Conservation (phyloP, 2,888 invertebrate genomes). For the Leucozona laternaria region DNA sequence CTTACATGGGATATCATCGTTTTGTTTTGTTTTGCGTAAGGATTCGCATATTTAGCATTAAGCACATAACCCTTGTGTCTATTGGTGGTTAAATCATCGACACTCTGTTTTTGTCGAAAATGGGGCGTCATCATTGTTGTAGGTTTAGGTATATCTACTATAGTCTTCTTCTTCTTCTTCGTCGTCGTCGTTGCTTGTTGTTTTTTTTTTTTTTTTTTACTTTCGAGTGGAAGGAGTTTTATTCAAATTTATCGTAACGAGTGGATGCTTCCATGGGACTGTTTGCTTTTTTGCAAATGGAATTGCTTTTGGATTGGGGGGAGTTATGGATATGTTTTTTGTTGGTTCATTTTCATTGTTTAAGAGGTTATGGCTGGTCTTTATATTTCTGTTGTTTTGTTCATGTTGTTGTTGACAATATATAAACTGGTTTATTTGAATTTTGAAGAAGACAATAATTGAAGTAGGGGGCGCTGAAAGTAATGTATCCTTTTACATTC, state of each 20-base stretch:
- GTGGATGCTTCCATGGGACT: slow-evolving; percentile 49
- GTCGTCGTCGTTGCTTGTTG: not conserved
- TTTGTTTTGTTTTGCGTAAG: slow-evolving; percentile 72
- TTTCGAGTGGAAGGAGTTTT: slow-evolving; percentile 30
- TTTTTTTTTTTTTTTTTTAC: not conserved
- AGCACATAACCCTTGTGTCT: slow-evolving; percentile 75
- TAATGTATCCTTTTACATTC: not conserved
- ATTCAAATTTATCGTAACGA: slow-evolving; percentile 57
- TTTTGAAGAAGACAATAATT: slow-evolving; percentile 4
- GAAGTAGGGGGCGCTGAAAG: not conserved
- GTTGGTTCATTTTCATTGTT: slow-evolving; percentile 24
- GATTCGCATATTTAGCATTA: slow-evolving; percentile 73
- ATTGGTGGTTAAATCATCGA: slow-evolving; percentile 76
- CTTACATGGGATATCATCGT: slow-evolving; percentile 72
- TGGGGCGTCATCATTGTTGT: slow-evolving; percentile 64
- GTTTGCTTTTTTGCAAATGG: slow-evolving; percentile 48
- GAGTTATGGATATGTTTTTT: slow-evolving; percentile 52
- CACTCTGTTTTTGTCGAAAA: slow-evolving; percentile 67
- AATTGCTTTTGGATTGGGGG: slow-evolving; percentile 43
- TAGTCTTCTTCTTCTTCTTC: not conserved
- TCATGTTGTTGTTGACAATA: slow-evolving; percentile 1
- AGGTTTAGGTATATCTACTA: not conserved
- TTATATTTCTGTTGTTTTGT: slow-evolving; percentile 13
- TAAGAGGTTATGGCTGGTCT: slow-evolving; percentile 18
- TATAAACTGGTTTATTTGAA: slow-evolving; percentile 17